Conservation (phyloP, 2,888 invertebrate genomes). For the Gibbula magus region DNA sequence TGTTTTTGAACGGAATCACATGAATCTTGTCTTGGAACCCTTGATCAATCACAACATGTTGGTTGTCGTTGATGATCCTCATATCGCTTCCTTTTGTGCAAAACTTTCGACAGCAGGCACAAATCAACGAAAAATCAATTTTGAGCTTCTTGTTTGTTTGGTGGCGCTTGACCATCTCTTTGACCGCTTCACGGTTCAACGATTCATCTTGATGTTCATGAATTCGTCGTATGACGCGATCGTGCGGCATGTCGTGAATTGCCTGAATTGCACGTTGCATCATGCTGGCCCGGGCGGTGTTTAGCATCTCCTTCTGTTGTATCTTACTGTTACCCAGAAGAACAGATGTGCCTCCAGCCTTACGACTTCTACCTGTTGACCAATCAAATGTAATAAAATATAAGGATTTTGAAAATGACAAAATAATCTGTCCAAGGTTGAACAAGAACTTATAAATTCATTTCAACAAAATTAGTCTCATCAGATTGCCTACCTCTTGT, state of each 20-base stretch:
- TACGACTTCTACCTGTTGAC: slow-evolving; percentile 42
- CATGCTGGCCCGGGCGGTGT: slow-evolving; percentile 37
- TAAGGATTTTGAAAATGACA: neutral
- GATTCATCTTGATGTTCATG: neutral
- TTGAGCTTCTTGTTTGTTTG: neutral
- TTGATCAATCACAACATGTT: slow-evolving; percentile 30
- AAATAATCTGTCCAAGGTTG: neutral
- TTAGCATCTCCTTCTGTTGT: slow-evolving; percentile 38
- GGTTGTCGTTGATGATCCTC: slow-evolving; percentile 28
- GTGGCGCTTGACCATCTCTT: neutral
- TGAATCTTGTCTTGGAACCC: slow-evolving; percentile 28
- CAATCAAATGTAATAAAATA: neutral
- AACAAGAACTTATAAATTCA: neutral
- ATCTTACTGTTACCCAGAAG: slow-evolving; percentile 41
- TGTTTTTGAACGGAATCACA: slow-evolving; percentile 31
- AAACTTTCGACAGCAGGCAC: slow-evolving; percentile 26
- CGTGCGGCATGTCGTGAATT: slow-evolving; percentile 27
- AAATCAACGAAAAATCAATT: slow-evolving; percentile 27
- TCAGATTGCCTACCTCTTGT: slow-evolving; percentile 38
- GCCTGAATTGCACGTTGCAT: slow-evolving; percentile 39
- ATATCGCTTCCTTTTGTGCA: slow-evolving; percentile 10
- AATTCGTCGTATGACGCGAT: neutral
- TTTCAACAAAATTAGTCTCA: no score
- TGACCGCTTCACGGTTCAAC: slow-evolving; percentile 28
- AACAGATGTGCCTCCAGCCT: slow-evolving; percentile 40